Evolutionary conservation across 2,797 vertebrate species (phyloP).

Genomic region (Acanthurus tractus): DNA sequence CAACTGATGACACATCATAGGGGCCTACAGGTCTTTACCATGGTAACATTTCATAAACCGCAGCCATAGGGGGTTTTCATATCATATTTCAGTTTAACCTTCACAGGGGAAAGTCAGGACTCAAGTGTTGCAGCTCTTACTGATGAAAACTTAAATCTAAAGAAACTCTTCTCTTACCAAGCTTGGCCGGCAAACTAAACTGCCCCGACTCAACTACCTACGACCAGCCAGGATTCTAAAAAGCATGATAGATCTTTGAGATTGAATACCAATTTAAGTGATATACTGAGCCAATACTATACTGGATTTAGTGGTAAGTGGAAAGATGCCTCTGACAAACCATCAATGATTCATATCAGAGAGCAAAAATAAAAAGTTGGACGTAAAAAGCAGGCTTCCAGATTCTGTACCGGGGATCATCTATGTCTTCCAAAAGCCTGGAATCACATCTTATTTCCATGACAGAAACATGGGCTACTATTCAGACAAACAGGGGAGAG

Average conservation of each 20-base stretch:
- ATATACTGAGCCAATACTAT: constrained; percentile 20
- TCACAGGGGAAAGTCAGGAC: constrained; percentile 16
- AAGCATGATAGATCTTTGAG: constrained; percentile 31
- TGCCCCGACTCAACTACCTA: constrained; percentile 5
- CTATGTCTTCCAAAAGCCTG: constrained; percentile 52
- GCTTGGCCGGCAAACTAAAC: constrained; percentile 20
- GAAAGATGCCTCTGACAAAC: constrained; percentile 45
- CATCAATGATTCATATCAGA: constrained; percentile 39
- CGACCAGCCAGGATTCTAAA: constrained; percentile 36
- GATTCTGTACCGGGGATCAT: constrained; percentile 42
- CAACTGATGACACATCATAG: constrained; percentile 36
- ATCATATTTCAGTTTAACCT: constrained; percentile 44
- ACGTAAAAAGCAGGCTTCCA: constrained; percentile 34
- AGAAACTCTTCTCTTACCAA: constrained; percentile 20
- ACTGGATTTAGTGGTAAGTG: constrained; percentile 44
- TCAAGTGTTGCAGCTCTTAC: constrained; percentile 18
- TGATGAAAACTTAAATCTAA: constrained; percentile 31
- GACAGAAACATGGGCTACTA: constrained; percentile 57
- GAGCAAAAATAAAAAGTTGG: constrained; percentile 37
- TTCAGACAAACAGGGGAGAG: constrained; percentile 55
- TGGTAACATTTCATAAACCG: constrained; percentile 41
- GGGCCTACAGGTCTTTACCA: constrained; percentile 18
- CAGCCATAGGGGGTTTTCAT: constrained; percentile 32
- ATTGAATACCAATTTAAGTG: constrained; percentile 30
- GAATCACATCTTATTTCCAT: constrained; percentile 62